Evolutionary conservation across 1,140 invertebrate genomes (phyloP).

Genomic region (Halyomorpha halys): DNA sequence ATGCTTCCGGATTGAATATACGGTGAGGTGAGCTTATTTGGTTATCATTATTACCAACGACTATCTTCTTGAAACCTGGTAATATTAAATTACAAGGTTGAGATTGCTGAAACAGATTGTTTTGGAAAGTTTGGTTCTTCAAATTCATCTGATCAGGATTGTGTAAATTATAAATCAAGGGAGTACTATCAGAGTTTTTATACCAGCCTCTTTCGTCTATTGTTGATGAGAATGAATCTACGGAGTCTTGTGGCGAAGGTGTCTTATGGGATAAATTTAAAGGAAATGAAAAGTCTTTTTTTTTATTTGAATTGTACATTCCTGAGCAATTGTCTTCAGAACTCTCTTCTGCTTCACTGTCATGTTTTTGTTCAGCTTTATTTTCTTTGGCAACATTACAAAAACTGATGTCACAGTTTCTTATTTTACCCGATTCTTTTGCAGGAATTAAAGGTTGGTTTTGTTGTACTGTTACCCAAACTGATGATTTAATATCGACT

Average conservation of each 20-base stretch:
- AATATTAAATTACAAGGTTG: constrained; percentile 20
- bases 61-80: constrained; percentile 24
- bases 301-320: constrained; percentile 16
- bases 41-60: constrained; percentile 24
- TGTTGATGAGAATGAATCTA: constrained; percentile 14
- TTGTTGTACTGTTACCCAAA: constrained; percentile 9
- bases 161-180: constrained; percentile 1
- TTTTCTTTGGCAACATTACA: constrained; percentile 12
- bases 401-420: neutral
- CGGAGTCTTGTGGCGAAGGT: constrained; percentile 22
- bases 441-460: neutral
- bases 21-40: constrained; percentile 27
- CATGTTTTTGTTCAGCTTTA: constrained; percentile 3
- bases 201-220: constrained; percentile 25
- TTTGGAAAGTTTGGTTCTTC: constrained; percentile 22
- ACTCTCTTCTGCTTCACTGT: neutral
- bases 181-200: constrained; percentile 16
- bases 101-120: constrained; percentile 20
- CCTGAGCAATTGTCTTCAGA: constrained; percentile 4
- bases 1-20: constrained; percentile 91
- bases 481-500: constrained; percentile 9
- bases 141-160: constrained; percentile 17
- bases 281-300: constrained; percentile 24
- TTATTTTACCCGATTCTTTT: constrained; percentile 1
- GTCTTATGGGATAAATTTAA: constrained; percentile 27